Percentiles rank a stretch among this genome's conserved stretches.
Evolutionary conservation across 1,140 invertebrate species (phyloP).

Genomic region (Drosophila subobscura): DNA sequence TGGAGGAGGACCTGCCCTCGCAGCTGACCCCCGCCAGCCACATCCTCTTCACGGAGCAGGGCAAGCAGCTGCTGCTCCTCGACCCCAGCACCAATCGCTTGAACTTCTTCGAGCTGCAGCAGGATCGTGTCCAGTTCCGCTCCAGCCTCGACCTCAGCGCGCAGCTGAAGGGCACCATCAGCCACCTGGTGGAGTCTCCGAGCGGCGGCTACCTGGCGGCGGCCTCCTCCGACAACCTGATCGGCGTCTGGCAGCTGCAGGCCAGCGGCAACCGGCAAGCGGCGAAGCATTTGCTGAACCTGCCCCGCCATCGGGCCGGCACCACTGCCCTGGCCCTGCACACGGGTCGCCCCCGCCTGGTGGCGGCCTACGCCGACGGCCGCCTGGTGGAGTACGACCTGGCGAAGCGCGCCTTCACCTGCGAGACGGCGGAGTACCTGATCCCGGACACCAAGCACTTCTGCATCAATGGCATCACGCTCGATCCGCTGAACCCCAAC

Average conservation of each 20-base stretch:
- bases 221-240: slow-evolving; percentile 85
- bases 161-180: slow-evolving; percentile 21
- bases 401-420: slow-evolving; percentile 84
- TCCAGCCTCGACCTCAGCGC: slow-evolving; percentile 29
- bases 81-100: slow-evolving; percentile 54
- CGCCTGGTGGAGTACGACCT: slow-evolving; percentile 90
- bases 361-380: slow-evolving; percentile 89
- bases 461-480: slow-evolving; percentile 85
- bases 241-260: slow-evolving; percentile 86
- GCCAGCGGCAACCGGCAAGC: slow-evolving; percentile 57
- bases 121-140: slow-evolving; percentile 11
- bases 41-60: slow-evolving; percentile 84
- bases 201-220: slow-evolving; percentile 87
- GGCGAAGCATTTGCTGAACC: slow-evolving; percentile 84
- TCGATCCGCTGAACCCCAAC: slow-evolving; percentile 85
- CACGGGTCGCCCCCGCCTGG: slow-evolving; percentile 84
- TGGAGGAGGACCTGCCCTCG: slow-evolving; percentile 82
- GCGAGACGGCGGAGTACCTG: slow-evolving; percentile 81
- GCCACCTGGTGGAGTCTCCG: slow-evolving; percentile 54
- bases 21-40: slow-evolving; percentile 83
- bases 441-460: slow-evolving; percentile 30
- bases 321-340: slow-evolving; percentile 88
- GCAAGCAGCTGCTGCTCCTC: slow-evolving; percentile 76
- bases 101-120: slow-evolving; percentile 42
- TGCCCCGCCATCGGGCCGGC: slow-evolving; percentile 88